These are phyloP conservation scores for Takifugu flavidus DNA, from an alignment of 2,113 vertebrate genomes.

Conservation along the genomic window DNA sequence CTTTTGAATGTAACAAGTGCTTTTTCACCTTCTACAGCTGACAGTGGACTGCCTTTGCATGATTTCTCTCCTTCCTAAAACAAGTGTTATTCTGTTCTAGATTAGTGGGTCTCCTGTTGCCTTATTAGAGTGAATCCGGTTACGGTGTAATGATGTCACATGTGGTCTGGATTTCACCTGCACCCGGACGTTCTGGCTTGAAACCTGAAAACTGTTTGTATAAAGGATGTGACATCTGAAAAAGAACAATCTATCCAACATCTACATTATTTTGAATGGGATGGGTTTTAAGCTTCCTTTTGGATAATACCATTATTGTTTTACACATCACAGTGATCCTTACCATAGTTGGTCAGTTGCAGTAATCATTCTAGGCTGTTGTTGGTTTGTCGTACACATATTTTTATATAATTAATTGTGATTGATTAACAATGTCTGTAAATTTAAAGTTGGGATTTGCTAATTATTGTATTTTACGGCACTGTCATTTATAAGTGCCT, in stretches of 20 bases:
- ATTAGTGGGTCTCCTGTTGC: slow-evolving; percentile 74
- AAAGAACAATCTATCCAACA: slow-evolving; percentile 40
- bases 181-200: slow-evolving; percentile 27
- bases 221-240: slow-evolving; percentile 38
- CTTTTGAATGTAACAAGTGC: not conserved
- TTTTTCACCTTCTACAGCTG: slow-evolving; percentile 30
- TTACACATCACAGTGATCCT: slow-evolving; percentile 29
- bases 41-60: slow-evolving; percentile 65
- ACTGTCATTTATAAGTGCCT: not conserved
- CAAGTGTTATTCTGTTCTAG: slow-evolving; percentile 55
- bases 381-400: slow-evolving; percentile 23
- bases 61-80: slow-evolving; percentile 55
- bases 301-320: slow-evolving; percentile 29
- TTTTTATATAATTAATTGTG: slow-evolving; percentile 27
- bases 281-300: slow-evolving; percentile 45
- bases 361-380: slow-evolving; percentile 3
- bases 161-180: slow-evolving; percentile 65
- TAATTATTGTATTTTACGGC: too few species aligned
- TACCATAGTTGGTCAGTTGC: slow-evolving; percentile 14
- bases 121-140: slow-evolving; percentile 70
- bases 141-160: slow-evolving; percentile 62
- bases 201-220: slow-evolving; percentile 32
- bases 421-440: not conserved
- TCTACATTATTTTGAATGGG: slow-evolving; percentile 50
- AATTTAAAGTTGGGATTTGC: too few species aligned